Percentiles rank a stretch among this genome's conserved stretches.
phyloP scores from a whole-genome alignment of 2,797 vertebrate species.

The Sebastes dallii region DNA sequence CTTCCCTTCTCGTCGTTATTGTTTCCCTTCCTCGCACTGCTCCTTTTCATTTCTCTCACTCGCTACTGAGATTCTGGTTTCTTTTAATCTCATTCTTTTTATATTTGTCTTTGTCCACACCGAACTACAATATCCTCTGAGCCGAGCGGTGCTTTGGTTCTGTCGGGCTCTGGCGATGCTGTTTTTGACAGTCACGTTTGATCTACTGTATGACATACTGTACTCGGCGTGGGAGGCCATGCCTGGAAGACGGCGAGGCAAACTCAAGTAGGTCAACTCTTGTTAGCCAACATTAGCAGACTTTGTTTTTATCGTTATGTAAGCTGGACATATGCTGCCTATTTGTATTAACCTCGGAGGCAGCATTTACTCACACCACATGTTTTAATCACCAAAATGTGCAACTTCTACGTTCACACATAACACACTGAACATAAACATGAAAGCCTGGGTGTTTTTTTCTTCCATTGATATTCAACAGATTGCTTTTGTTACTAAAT shows the following conservation, averaged over 20 bases:
- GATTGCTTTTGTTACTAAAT: not conserved
- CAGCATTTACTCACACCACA: not conserved
- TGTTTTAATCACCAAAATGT: not conserved
- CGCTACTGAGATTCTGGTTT: not conserved
- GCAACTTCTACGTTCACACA: not conserved
- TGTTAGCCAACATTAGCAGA: not conserved
- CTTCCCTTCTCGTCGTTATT: constrained; percentile 15
- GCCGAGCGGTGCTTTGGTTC: not conserved
- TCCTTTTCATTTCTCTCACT: constrained; percentile 4
- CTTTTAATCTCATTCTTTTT: constrained; percentile 1
- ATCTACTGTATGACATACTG: constrained; percentile 1
- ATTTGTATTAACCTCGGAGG: not conserved
- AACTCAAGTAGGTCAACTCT: not conserved
- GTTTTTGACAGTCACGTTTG: not conserved
- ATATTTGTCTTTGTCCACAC: not conserved
- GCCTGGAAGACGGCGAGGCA: constrained; percentile 1
- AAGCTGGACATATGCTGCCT: not conserved
- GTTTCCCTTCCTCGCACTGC: constrained; percentile 1
- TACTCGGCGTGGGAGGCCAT: not conserved
- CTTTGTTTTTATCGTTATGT: not conserved
- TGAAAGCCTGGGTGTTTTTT: not conserved
- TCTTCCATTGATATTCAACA: not conserved
- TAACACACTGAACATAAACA: not conserved
- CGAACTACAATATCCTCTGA: not conserved
- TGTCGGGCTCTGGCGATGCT: not conserved